Evolutionary conservation across 2,888 invertebrate genomes (phyloP), one percentile per base, ranked within the genome.

Genomic region (Abscondita cerata): DNA sequence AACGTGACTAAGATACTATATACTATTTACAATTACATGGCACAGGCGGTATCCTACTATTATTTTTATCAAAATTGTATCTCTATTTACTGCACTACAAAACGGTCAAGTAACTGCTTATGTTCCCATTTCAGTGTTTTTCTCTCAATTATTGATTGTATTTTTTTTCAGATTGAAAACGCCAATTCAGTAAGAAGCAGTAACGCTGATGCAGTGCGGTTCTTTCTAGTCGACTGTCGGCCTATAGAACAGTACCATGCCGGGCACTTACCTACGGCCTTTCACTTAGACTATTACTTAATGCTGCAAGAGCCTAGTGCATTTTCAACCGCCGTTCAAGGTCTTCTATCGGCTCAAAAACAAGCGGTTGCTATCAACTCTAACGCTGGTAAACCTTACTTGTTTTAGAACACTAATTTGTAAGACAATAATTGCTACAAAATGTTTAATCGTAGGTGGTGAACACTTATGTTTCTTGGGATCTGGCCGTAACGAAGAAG

Each of bases 251-350:
- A 98, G 76, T 99, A 98, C 78, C 98, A 98, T 82, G 91, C 92
- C 55, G 98, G 98, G 0, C 98, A 98, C 83, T 86, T 99, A 68
- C 92, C 96, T 1, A 98, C 97, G 52, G 98, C 98, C 56, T 99
- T 98, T 83, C 98, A 98, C 82, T 85, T 99, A 66, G 98, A 99
- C 80, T 96, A 97, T 74, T 95, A 95, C 81, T 84, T 99, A 74
- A 96, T 98, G 95, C 84, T 99, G 59, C 96, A 96, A 83, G 97
- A 97, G 78, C 98, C 98, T 0, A 88, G 90, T 68, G 95, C 97
- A 52, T 99, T 98, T 80, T 88, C 90, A 61, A 96, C 95, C 25
- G 96, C 98, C 16, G 95, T 98, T 2, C 94, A 96, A 81, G 96
- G 96, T 0, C 81, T 96, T 65, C 83, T 96, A 53, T 90, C 92